Base-by-base conservation (phyloP, 2,888 invertebrate genomes). In the Leucophenga maculata region DNA sequence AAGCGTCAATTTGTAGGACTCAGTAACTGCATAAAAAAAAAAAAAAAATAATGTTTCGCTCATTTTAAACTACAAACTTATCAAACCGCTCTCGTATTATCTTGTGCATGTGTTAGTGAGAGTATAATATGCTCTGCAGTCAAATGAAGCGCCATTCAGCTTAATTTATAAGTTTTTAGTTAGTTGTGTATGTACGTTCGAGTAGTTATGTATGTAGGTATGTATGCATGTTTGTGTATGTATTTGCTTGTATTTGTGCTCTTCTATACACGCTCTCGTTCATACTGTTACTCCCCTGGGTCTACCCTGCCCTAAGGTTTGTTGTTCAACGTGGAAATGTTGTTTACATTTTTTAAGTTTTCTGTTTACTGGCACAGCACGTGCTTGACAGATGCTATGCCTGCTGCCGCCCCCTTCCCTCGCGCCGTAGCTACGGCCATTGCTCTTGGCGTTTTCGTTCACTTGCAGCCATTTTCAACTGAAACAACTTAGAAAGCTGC, bases 341-440 rank as follows among this genome's bases (percentile, higher is more conserved):
- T 77, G 77, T 76, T 77, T 77, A 77, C 78, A 77, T 73, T 72
- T 71, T 74, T 71, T 71, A 70, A 16, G 39, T 65, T 59, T 69
- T 31, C 20, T 71, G 59, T 44, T 72, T 48, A 68, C 68, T 52
- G 20, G n/a, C 60, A n/a, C 44, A 68, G 68, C 68, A 68, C 68
- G 68, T 68, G 68, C 68, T n/a, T 68, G 44, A 50, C 68, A 32
- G 68, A 6, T 57, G 8, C 39, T 39, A 39, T 39, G n/a, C n/a
- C n/a, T n/a, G n/a, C n/a, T n/a, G n/a, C n/a, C n/a, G n/a, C n/a
- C n/a, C n/a, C n/a, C n/a, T n/a, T 39, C 8, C 39, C 8, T 1
- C 11, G 8, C 39, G 39, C 39, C 39, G 8, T 9, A 8, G 39
- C 39, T 39, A 39, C 1, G 11, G 39, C 9, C 11, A 8, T 39